phyloP scores from a whole-genome alignment of 2,888 invertebrate genomes.

The Ctena decussata region DNA sequence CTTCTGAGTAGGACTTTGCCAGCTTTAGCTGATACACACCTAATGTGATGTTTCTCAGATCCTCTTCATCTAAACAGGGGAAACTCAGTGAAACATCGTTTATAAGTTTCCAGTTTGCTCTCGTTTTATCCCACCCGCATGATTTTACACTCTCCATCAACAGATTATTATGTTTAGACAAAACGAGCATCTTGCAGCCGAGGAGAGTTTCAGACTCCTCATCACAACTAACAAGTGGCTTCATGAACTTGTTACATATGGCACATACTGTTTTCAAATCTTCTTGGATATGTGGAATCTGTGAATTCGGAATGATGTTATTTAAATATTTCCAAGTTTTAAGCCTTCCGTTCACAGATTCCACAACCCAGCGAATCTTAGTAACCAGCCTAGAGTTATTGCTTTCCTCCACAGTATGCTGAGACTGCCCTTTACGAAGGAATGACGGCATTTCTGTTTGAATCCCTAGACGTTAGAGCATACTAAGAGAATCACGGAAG shows the following conservation, averaged over 20 bases:
- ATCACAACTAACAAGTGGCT: not conserved
- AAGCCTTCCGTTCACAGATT: conserved; percentile 13
- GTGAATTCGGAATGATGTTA: not conserved
- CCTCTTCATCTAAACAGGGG: not conserved
- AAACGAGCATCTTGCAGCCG: not conserved
- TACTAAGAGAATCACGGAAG: conserved; percentile 47
- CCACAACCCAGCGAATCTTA: conserved; percentile 37
- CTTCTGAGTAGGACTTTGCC: not conserved
- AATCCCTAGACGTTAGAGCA: conserved; percentile 47
- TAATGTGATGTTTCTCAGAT: not conserved
- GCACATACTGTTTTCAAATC: not conserved
- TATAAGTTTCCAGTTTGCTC: too few species aligned
- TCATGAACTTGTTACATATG: not conserved
- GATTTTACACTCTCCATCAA: not conserved
- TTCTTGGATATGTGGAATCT: not conserved
- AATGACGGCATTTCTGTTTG: conserved; percentile 45
- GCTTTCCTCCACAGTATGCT: conserved; percentile 46
- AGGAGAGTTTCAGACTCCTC: not conserved
- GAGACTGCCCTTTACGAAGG: conserved; percentile 38
- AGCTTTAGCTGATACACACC: not conserved
- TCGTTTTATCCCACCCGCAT: too few species aligned
- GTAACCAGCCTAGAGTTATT: conserved; percentile 56
- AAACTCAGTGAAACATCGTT: too few species aligned
- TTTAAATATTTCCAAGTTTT: conserved; percentile 26
- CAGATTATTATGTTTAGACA: not conserved